These are phyloP conservation scores for Sarcophaga subvicina DNA, from an alignment of 2,888 invertebrate genomes.

Conservation along the genomic window DNA sequence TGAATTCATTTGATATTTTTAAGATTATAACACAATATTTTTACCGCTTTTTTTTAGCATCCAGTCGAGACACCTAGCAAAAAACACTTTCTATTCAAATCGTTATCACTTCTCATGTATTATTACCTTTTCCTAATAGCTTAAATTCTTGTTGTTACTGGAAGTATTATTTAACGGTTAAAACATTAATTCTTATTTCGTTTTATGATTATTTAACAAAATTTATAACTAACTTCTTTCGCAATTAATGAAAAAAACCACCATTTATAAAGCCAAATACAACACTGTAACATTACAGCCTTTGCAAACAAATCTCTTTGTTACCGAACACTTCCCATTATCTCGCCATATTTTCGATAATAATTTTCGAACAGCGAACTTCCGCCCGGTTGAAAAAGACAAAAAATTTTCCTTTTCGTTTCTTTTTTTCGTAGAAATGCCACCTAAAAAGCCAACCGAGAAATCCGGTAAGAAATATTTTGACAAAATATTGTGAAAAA, in stretches of 20 bases:
- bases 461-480: constrained; percentile 88
- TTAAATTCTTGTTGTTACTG: too few relatives aligned
- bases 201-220: not conserved
- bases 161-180: too few relatives aligned
- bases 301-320: not conserved
- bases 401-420: constrained; percentile 79
- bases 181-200: too few relatives aligned
- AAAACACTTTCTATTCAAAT: too few relatives aligned
- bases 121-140: too few relatives aligned
- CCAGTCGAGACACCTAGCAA: too few relatives aligned
- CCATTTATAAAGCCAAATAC: not conserved
- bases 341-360: constrained; percentile 62
- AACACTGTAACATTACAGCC: not conserved
- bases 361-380: constrained; percentile 72
- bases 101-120: too few relatives aligned
- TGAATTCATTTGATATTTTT: too few relatives aligned
- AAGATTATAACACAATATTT: too few relatives aligned
- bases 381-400: constrained; percentile 74
- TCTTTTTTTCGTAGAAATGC: constrained; percentile 87
- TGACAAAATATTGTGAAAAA: constrained; percentile 71
- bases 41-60: too few relatives aligned
- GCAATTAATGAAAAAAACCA: not conserved
- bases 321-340: not conserved
- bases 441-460: constrained; percentile 93
- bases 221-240: not conserved